Conservation (phyloP, 2,888 invertebrate genomes). For the Clanis bilineata region DNA sequence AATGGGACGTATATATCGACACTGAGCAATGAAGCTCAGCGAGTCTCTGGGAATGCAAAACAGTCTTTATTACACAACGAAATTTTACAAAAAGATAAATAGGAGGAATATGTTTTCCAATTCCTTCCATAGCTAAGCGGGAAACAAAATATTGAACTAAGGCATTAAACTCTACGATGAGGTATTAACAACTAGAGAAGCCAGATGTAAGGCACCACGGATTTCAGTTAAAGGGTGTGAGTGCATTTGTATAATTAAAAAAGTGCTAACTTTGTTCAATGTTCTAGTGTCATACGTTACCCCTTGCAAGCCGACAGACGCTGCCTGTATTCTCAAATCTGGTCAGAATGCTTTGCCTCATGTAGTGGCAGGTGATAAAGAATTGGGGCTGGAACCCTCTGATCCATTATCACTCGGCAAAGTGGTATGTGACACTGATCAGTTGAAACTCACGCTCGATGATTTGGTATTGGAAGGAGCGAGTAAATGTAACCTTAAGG, state of each 20-base stretch:
- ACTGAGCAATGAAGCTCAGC: too few species aligned
- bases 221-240: too few species aligned
- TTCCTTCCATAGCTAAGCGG: too few species aligned
- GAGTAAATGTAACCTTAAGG: not conserved
- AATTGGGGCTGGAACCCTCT: not conserved
- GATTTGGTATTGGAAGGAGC: not conserved
- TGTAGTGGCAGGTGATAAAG: not conserved
- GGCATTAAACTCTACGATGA: too few species aligned
- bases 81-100: too few species aligned
- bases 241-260: not conserved
- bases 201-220: too few species aligned
- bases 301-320: not conserved
- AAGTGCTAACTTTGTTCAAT: not conserved
- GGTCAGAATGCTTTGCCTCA: not conserved
- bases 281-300: not conserved
- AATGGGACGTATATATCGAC: too few species aligned
- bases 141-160: too few species aligned
- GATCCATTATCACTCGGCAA: not conserved
- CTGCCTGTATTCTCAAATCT: not conserved
- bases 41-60: too few species aligned
- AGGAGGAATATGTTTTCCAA: too few species aligned
- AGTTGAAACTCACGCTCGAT: not conserved
- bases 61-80: too few species aligned
- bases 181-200: too few species aligned
- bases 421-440: not conserved